A percentile compares a stretch with the other conserved stretches of the same genome.
Conservation (phyloP, 2,797 vertebrate genomes). For the Nyctibius grandis region DNA sequence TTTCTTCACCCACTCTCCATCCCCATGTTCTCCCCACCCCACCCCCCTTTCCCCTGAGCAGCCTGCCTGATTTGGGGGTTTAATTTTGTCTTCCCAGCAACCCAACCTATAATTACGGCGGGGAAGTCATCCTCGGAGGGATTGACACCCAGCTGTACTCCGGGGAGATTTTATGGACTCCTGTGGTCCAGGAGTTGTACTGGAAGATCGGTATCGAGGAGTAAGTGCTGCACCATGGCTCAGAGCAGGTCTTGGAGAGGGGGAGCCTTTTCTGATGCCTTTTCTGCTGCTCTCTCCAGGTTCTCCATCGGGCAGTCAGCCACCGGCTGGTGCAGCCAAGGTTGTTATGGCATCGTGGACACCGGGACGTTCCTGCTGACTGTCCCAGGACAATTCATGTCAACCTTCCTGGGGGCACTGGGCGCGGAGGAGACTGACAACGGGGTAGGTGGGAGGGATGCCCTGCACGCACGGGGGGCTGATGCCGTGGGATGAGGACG, state of each 20-base stretch:
- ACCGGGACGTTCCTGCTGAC: slow-evolving; percentile 76
- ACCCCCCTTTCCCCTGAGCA: not conserved
- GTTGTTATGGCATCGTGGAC: slow-evolving; percentile 80
- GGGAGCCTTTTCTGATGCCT: not conserved
- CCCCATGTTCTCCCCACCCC: accelerated
- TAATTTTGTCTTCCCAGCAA: slow-evolving; percentile 40
- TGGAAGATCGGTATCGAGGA: slow-evolving; percentile 77
- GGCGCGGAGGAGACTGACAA: slow-evolving; percentile 63
- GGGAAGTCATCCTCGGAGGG: slow-evolving; percentile 76
- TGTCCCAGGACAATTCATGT: slow-evolving; percentile 63
- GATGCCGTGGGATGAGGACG: not conserved
- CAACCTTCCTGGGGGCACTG: slow-evolving; percentile 64
- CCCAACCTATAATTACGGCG: slow-evolving; percentile 14
- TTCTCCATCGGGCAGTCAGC: slow-evolving; percentile 64
- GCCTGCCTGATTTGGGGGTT: not conserved
- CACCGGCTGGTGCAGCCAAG: slow-evolving; percentile 72
- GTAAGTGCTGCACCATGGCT: slow-evolving; percentile 14
- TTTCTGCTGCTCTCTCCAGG: slow-evolving; percentile 30
- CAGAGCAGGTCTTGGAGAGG: accelerated
- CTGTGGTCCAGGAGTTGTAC: slow-evolving; percentile 75
- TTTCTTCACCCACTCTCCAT: not conserved
- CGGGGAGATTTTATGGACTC: slow-evolving; percentile 77
- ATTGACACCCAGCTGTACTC: slow-evolving; percentile 67
- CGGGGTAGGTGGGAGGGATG: slow-evolving; percentile 45
- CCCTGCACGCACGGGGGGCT: not conserved